These are phyloP conservation scores for Nephrotoma flavescens DNA, from an alignment of 2,888 invertebrate species.

Conservation along the genomic window DNA sequence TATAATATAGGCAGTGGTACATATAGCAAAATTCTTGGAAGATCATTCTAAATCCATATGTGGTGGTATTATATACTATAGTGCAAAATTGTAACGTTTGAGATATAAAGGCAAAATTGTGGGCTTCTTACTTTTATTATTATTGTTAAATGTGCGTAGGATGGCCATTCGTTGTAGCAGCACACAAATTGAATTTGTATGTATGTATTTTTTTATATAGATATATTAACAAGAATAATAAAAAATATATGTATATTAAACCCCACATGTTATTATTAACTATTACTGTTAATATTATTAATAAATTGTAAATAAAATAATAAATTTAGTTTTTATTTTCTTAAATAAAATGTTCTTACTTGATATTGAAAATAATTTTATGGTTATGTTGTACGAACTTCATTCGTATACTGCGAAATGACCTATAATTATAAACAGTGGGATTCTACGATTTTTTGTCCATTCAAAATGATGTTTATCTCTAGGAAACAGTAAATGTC, in stretches of 20 bases:
- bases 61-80: background rate
- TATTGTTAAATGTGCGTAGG: background rate
- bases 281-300: background rate
- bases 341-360: background rate
- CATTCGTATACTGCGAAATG: too few relatives aligned
- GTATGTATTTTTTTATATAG: background rate
- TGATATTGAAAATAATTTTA: background rate
- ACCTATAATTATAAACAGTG: too few relatives aligned
- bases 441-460: too few relatives aligned
- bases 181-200: background rate
- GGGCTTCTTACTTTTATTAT: background rate
- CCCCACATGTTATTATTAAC: background rate
- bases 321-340: background rate
- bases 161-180: background rate
- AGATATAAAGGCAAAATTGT: background rate
- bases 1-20: background rate
- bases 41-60: background rate
- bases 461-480: too few relatives aligned
- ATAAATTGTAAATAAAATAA: background rate
- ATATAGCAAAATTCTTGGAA: background rate
- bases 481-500: too few relatives aligned
- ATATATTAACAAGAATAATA: background rate
- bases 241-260: background rate
- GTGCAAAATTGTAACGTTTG: background rate
- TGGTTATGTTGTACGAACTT: too few relatives aligned